Percentiles rank a stretch among this genome's conserved stretches.
These are phyloP conservation scores for Notospermus geniculatus DNA, from an alignment of 1,140 invertebrate species.

Conservation along the genomic window DNA sequence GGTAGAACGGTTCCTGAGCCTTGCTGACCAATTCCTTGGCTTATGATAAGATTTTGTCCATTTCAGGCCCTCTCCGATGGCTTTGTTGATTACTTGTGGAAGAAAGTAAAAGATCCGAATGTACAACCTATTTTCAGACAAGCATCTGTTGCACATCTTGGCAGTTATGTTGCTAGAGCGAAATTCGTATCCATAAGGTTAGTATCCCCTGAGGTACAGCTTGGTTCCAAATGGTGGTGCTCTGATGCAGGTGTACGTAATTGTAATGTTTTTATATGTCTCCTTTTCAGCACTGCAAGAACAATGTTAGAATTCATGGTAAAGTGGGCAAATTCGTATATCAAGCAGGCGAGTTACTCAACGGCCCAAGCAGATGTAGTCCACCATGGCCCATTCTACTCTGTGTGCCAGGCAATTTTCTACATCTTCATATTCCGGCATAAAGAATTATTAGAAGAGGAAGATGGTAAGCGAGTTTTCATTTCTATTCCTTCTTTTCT, in stretches of 20 bases:
- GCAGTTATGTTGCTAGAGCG: constrained; percentile 71
- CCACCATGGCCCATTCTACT: constrained; percentile 82
- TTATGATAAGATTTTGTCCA: too few relatives aligned
- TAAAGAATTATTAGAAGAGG: constrained; percentile 71
- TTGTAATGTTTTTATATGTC: constrained; percentile 10
- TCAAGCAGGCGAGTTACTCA: constrained; percentile 62
- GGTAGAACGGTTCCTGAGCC: too few relatives aligned
- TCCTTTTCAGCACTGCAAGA: constrained; percentile 63
- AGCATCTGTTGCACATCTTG: constrained; percentile 70
- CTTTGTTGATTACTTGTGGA: constrained; percentile 74
- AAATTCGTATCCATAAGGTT: constrained; percentile 69
- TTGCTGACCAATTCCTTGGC: too few relatives aligned
- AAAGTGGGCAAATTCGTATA: constrained; percentile 74
- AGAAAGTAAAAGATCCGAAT: constrained; percentile 69
- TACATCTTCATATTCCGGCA: constrained; percentile 86
- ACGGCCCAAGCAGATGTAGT: constrained; percentile 58
- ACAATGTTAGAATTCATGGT: constrained; percentile 65
- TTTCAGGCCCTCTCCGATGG: constrained; percentile 61
- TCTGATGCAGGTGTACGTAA: not conserved
- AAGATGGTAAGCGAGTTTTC: constrained; percentile 50
- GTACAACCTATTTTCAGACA: constrained; percentile 67
- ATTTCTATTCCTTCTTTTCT: not conserved
- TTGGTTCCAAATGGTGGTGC: not conserved
- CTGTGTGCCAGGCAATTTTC: constrained; percentile 85
- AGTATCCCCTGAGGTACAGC: constrained; percentile 23